Conservation (phyloP, 2,113 vertebrate species). For the Otus sunia region DNA sequence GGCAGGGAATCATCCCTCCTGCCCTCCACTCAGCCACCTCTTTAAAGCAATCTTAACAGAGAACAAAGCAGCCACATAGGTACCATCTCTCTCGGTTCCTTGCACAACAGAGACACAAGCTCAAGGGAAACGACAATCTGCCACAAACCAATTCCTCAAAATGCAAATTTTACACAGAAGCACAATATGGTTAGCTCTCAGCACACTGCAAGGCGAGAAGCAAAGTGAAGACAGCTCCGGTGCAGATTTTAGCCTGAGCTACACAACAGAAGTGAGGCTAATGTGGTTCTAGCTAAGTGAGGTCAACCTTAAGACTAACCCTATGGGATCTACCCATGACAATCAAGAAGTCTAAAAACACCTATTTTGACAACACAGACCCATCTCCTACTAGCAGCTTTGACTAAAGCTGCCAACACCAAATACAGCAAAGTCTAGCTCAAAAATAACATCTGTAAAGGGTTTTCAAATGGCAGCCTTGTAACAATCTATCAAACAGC, state of each 20-base stretch:
- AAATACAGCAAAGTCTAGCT: neutral
- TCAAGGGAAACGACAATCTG: neutral
- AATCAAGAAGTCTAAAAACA: neutral
- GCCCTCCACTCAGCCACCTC: neutral
- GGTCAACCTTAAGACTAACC: neutral
- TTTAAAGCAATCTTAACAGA: neutral
- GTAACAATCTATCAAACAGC: neutral
- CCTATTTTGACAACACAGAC: neutral
- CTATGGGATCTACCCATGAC: neutral
- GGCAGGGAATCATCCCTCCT: neutral
- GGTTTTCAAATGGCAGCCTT: neutral
- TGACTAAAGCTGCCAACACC: neutral
- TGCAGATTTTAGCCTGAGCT: neutral
- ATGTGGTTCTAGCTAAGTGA: neutral
- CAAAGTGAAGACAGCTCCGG: neutral
- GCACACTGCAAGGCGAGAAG: neutral
- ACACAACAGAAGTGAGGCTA: neutral
- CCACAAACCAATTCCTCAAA: neutral
- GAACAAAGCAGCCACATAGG: neutral
- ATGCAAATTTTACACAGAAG: neutral
- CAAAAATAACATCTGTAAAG: neutral
- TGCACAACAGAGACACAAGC: neutral
- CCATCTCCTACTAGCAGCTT: neutral
- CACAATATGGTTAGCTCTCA: neutral
- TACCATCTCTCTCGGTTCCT: neutral